Base-by-base conservation (phyloP, 2,888 invertebrate genomes). In the Phlogophora meticulosa region DNA sequence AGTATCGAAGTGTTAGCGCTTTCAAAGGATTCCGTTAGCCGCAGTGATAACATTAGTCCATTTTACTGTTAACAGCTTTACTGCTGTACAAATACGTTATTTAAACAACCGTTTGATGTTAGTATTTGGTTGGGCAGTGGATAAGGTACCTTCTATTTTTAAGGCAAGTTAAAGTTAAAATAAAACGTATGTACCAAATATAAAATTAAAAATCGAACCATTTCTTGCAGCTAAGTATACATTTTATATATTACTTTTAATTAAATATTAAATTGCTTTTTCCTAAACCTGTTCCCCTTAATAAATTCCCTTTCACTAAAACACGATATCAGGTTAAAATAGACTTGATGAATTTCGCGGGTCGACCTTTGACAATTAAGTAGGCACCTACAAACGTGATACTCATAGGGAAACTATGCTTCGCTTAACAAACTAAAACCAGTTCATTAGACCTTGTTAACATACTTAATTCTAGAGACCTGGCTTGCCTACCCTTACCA, bases 331-430 rank as follows among this genome's bases (percentile, higher is more conserved):
- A 17, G 11, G 11, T 38, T 15, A 4, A 51, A 56, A 15, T 15
- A 51, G n/a, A 20, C 9, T n/a, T 38, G 17, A 13, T 45, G 10
- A 40, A 24, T 43, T 51, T 40, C 7, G 5, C 5, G 17, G 10
- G n/a, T 24, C 38, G 51, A 38, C 67, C 32, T 71, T 34, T 24
- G n/a, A 13, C 51, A 60, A 68, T 71, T 51, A 71, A 40, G 17
- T 32, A 34, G 20, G 4, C 24, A 7, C 15, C 51, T 38, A 43
- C 13, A 34, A 28, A 32, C 5, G 13, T 17, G 34, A 24, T 38
- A 51, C 20, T 51, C 20, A 40, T 15, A 4, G 10, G 45, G 13
- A 20, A 38, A 63, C 42, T 63, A 55, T 38, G 42, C 36, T 20
- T 36, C 22, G 17, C 53, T 42, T 43, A 42, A 72, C 52, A 48